phyloP scores from a whole-genome alignment of 2,113 vertebrate species.

The Ia io region DNA sequence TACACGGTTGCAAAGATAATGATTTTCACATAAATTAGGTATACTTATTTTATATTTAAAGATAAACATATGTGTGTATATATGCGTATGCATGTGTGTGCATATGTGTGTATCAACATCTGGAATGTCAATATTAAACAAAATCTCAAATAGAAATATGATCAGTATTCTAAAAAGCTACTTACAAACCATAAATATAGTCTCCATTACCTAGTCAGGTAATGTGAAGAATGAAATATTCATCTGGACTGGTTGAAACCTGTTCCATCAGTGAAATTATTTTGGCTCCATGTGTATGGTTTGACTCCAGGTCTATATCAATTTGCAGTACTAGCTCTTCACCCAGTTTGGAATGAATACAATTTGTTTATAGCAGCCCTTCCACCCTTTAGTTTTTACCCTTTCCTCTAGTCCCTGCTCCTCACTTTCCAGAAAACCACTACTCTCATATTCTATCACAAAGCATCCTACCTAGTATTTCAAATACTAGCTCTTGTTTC shows the following conservation, averaged over 20 bases:
- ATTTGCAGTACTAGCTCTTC: background rate
- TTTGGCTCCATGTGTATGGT: background rate
- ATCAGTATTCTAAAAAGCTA: background rate
- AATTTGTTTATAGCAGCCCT: background rate
- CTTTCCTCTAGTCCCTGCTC: background rate
- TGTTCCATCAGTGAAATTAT: background rate
- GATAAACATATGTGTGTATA: background rate
- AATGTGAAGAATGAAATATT: background rate
- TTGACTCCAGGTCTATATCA: background rate
- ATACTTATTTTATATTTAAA: background rate
- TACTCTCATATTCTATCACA: background rate
- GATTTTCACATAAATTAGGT: background rate
- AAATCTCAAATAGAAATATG: slow-evolving; percentile 1
- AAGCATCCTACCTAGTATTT: background rate
- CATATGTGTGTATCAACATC: background rate
- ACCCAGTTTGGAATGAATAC: background rate
- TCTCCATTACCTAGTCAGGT: background rate
- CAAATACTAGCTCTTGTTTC: background rate
- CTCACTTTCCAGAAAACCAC: background rate
- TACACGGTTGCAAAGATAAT: background rate
- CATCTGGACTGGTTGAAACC: background rate
- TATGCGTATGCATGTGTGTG: background rate
- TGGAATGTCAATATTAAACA: background rate
- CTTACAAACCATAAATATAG: background rate
- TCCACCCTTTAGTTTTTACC: background rate